Evolutionary conservation across 2,888 invertebrate species (phyloP).

Genomic region (Parasteatoda lunata): DNA sequence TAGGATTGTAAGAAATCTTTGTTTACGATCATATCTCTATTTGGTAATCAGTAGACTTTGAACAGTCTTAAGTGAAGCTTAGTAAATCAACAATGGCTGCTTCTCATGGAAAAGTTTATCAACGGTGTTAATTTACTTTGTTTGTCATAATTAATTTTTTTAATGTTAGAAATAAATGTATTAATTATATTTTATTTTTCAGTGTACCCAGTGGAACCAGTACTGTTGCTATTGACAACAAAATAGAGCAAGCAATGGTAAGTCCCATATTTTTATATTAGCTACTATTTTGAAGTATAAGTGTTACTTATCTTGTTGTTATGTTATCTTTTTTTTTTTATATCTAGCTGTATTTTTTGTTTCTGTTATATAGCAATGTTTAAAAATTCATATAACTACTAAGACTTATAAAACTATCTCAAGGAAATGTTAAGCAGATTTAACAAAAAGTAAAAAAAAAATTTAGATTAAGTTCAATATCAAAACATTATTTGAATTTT

Average conservation of each 20-base stretch:
- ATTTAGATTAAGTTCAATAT: no score
- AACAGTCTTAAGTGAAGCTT: slow-evolving; percentile 85
- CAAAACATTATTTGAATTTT: no score
- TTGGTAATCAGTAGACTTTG: slow-evolving; percentile 64
- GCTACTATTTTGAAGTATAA: no score
- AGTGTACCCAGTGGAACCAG: slow-evolving; percentile 80
- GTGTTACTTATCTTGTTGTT: no score
- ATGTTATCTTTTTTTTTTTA: no score
- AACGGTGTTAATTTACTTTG: slow-evolving; percentile 28
- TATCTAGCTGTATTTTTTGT: no score
- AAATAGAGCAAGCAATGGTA: slow-evolving; percentile 99
- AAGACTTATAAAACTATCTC: no score
- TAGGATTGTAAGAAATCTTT: neutral
- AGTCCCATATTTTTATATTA: slow-evolving; percentile 75
- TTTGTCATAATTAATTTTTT: neutral
- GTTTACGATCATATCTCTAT: slow-evolving; percentile 3
- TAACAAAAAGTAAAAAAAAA: no score
- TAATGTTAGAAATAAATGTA: neutral
- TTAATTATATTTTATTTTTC: slow-evolving; percentile 18
- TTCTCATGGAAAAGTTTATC: slow-evolving; percentile 77
- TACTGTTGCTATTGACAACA: slow-evolving; percentile 97
- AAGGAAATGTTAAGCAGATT: no score
- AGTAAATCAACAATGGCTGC: slow-evolving; percentile 99
- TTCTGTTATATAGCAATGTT: no score
- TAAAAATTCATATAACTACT: no score